Percentiles rank a stretch among this genome's conserved stretches.
Evolutionary conservation across 2,888 invertebrate species (phyloP).

Genomic region (Cecidostiba fungosa): DNA sequence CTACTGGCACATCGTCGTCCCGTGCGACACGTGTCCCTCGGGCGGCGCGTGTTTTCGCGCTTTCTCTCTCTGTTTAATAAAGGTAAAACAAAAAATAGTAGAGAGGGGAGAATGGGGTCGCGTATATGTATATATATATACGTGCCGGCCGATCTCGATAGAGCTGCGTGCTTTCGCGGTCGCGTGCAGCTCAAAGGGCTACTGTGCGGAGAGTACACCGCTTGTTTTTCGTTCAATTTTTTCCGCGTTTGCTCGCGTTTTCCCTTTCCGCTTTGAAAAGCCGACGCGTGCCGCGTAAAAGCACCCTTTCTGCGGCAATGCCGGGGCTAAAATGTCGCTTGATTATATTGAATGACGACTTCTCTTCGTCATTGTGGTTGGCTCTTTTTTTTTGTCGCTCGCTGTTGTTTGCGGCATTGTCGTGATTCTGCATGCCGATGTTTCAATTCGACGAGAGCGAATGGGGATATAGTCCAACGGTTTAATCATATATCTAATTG

Average conservation of each 20-base stretch:
- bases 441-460: too few relatives aligned
- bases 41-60: neutral
- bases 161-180: conserved; percentile 19
- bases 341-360: conserved; percentile 1
- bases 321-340: neutral
- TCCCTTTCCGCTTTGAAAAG: neutral
- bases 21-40: conserved; percentile 36
- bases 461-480: too few relatives aligned
- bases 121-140: neutral
- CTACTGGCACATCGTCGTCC: conserved; percentile 33
- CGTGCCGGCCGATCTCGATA: conserved; percentile 24
- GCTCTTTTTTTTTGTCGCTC: neutral
- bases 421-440: too few relatives aligned
- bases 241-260: neutral
- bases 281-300: neutral
- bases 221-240: conserved; percentile 28
- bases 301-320: neutral
- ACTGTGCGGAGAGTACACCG: neutral
- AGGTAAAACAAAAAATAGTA: neutral
- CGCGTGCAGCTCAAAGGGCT: conserved; percentile 40
- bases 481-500: too few relatives aligned
- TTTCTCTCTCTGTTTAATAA: conserved; percentile 36
- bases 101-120: neutral
- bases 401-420: too few relatives aligned
- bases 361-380: conserved; percentile 8